Base-by-base conservation (phyloP, 1,140 invertebrate species). In the Pachypeltis micranthus region DNA sequence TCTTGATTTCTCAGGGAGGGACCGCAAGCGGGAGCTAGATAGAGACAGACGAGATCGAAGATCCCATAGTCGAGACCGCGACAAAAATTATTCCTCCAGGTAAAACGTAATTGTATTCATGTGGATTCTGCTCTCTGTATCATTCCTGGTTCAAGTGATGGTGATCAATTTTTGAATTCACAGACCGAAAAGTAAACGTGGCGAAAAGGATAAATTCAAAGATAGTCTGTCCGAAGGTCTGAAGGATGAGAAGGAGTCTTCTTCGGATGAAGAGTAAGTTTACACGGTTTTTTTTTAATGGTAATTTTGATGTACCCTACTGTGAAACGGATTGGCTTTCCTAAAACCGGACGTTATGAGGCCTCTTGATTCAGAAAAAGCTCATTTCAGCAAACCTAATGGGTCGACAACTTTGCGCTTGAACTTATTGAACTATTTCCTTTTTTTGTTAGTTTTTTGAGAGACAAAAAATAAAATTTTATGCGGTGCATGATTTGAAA, bases 211-310 rank as follows among this genome's bases (percentile, higher is more conserved):
- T 71, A 86, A 85, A 69, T 88, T 82, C 67, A 84, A 90, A 75
- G 88, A 86, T 67, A 90, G 90, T 51, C 73, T 91, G n/a, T 91
- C 88, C 61, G 90, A 93, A 74, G 89, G 87, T 16, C 76, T 88
- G 58, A 82, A 84, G 63, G 73, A 79, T 23, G 78, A 84, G 34
- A 76, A 77, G 57, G 80, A 78, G 19, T 83, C 80, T 25, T 82
- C 74, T 65, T 84, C 75, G 78, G 71, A 83, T 79, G 70, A 82
- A 63, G 64, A 65, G 80, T 72, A 79, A 83, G 66, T 75, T 80
- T 2, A 61, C 27, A 28, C 34, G 12, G 34, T 58, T 58, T 63
- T 62, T 62, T 61, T n/a, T n/a, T n/a, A n/a, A n/a, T n/a, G n/a
- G n/a, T n/a, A n/a, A n/a, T n/a, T n/a, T n/a, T n/a, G n/a, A n/a